phyloP scores from a whole-genome alignment of 2,797 vertebrate genomes.

The Synaphobranchus kaupii region DNA sequence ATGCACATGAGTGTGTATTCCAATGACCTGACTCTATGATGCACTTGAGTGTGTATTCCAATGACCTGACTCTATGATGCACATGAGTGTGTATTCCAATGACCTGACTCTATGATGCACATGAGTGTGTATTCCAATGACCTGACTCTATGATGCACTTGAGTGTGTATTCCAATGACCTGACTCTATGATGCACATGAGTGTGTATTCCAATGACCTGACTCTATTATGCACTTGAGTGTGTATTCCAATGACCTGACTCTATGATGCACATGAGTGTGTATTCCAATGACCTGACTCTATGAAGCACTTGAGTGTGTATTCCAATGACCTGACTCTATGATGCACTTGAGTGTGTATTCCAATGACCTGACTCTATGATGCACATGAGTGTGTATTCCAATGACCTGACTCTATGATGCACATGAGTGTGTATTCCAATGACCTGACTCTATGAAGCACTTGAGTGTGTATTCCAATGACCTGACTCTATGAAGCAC shows the following conservation, averaged over 20 bases:
- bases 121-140: background rate
- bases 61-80: background rate
- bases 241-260: background rate
- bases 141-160: background rate
- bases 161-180: background rate
- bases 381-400: background rate
- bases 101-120: background rate
- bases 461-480: background rate
- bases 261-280: background rate
- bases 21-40: background rate
- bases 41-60: background rate
- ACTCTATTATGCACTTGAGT: background rate
- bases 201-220: background rate
- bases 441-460: background rate
- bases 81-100: background rate
- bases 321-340: background rate
- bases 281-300: background rate
- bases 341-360: background rate
- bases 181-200: too few species aligned
- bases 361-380: background rate
- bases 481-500: too few species aligned
- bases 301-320: background rate
- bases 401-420: background rate
- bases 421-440: background rate
- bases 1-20: background rate